phyloP scores from a whole-genome alignment of 2,797 vertebrate genomes.

The Ctenopoma kingsleyae region DNA sequence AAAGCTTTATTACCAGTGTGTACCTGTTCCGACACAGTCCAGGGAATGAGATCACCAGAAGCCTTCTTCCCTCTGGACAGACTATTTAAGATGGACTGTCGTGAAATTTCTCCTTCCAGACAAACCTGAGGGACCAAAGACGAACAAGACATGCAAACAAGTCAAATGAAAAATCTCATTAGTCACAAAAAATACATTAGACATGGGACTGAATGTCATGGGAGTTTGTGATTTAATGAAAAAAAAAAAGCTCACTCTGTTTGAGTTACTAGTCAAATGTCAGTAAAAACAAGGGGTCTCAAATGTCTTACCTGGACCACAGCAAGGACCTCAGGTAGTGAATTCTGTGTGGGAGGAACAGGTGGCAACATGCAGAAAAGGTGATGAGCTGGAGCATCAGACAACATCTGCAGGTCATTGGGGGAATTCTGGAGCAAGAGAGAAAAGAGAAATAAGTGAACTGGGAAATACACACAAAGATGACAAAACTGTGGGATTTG shows the following conservation, averaged over 20 bases:
- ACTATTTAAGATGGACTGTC: constrained; percentile 94
- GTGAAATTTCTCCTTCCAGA: constrained; percentile 96
- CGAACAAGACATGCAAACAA: neutral
- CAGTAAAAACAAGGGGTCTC: neutral
- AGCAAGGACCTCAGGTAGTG: constrained; percentile 94
- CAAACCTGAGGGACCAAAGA: constrained; percentile 87
- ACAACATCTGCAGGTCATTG: constrained; percentile 97
- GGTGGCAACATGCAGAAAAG: constrained; percentile 97
- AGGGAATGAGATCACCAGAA: constrained; percentile 96
- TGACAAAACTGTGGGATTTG: neutral
- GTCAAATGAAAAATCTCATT: neutral
- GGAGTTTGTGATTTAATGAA: neutral
- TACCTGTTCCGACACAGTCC: constrained; percentile 98
- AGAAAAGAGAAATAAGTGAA: constrained; percentile 3
- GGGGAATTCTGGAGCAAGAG: constrained; percentile 91
- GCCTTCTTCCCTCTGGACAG: constrained; percentile 98
- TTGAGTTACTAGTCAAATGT: neutral
- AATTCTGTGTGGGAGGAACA: constrained; percentile 94
- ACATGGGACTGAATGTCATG: neutral
- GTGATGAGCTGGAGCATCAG: constrained; percentile 97
- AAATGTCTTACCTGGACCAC: constrained; percentile 91
- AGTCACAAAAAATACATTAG: neutral
- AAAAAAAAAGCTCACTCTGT: neutral
- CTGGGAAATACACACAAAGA: constrained; percentile 6
- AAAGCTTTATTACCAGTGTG: neutral